A percentile compares a stretch with the other conserved stretches of the same genome.
Evolutionary conservation across 1,140 invertebrate genomes (phyloP).

Genomic region (Samia ricini): DNA sequence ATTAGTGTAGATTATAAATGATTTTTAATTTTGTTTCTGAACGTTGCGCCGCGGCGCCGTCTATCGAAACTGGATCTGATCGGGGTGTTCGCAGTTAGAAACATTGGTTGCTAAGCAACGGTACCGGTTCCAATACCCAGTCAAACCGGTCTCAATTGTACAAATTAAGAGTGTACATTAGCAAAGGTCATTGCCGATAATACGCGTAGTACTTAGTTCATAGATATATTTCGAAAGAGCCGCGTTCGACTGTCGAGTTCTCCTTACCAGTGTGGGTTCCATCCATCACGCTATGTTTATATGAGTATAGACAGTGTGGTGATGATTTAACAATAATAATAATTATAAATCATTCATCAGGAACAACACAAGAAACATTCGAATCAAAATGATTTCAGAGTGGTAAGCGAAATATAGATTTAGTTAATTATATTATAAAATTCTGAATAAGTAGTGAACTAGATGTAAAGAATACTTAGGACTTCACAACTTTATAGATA

Average conservation of each 20-base stretch:
- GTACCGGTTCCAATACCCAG: neutral
- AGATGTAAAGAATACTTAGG: too few relatives aligned
- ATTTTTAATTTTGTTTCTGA: neutral
- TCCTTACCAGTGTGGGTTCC: neutral
- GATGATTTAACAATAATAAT: too few relatives aligned
- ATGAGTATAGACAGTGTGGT: neutral
- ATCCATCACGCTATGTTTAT: neutral
- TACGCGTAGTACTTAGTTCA: too few relatives aligned
- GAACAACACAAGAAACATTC: too few relatives aligned
- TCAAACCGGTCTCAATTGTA: slow-evolving; percentile 7
- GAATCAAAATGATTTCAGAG: too few relatives aligned
- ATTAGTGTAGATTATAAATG: too few relatives aligned
- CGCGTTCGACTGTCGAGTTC: neutral
- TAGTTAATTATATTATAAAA: too few relatives aligned
- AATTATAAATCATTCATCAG: too few relatives aligned
- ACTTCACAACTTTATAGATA: too few relatives aligned
- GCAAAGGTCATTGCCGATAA: slow-evolving; percentile 8
- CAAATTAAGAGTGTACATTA: slow-evolving; percentile 2
- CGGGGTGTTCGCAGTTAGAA: neutral
- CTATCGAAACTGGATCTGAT: neutral
- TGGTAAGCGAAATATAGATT: too few relatives aligned
- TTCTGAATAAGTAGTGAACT: too few relatives aligned
- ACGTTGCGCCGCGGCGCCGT: neutral
- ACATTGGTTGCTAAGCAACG: neutral
- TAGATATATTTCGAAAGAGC: neutral